phyloP scores from a whole-genome alignment of 2,113 vertebrate species.

The Leucoraja erinaceus region DNA sequence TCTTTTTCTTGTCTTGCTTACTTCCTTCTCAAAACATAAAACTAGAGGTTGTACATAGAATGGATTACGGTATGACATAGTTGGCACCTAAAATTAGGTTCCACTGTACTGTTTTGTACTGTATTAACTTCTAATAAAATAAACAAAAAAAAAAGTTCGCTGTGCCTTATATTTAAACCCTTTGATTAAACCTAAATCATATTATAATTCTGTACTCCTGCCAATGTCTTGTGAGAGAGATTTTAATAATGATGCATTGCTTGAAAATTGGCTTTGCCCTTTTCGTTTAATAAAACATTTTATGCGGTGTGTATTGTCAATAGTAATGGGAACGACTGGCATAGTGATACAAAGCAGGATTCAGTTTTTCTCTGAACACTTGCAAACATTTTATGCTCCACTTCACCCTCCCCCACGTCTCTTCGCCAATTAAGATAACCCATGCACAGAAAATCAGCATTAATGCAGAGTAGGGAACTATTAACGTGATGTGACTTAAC shows the following conservation, averaged over 20 bases:
- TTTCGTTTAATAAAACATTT: neutral
- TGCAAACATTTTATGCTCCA: neutral
- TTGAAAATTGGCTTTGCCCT: neutral
- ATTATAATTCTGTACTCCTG: neutral
- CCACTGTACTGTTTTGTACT: no score
- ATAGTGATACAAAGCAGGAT: neutral
- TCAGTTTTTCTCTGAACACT: neutral
- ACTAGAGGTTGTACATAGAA: no score
- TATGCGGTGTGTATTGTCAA: neutral
- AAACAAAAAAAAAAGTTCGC: no score
- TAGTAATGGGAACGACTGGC: neutral
- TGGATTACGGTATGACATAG: no score
- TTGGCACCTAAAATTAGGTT: no score
- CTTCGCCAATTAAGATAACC: neutral
- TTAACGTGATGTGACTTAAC: neutral
- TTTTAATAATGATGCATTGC: neutral
- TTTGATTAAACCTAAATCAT: slow-evolving; percentile 22
- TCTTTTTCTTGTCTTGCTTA: no score
- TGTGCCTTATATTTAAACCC: neutral
- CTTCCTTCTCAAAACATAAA: no score
- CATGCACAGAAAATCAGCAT: neutral
- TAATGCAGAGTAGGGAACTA: neutral
- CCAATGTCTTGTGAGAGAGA: neutral
- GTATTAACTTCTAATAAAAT: no score
- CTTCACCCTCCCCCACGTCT: no score